These are phyloP conservation scores for Holcopasites calliopsidis DNA, from an alignment of 1,140 invertebrate genomes.

Conservation along the genomic window DNA sequence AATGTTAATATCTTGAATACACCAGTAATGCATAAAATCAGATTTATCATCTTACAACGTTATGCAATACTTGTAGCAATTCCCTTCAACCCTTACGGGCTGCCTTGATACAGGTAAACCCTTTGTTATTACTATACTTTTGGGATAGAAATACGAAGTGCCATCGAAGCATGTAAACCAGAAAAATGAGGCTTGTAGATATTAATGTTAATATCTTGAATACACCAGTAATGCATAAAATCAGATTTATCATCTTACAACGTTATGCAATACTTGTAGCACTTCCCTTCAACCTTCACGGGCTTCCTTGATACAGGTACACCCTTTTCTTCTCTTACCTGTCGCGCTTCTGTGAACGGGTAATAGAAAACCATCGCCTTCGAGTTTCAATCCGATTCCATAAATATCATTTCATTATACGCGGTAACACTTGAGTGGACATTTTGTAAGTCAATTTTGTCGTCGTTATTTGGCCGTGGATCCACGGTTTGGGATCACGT, in stretches of 20 bases:
- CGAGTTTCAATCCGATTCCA: not conserved
- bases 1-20: no score
- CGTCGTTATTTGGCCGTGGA: not conserved
- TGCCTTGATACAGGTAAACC: conserved; percentile 14
- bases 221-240: not conserved
- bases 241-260: conserved; percentile 27
- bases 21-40: not conserved
- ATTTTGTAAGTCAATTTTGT: no score
- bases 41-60: conserved; percentile 27
- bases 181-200: no score
- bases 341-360: not conserved
- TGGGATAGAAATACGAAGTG: no score
- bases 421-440: no score
- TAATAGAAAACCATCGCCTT: conserved; percentile 1
- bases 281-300: conserved; percentile 17
- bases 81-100: conserved; percentile 11
- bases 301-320: conserved; percentile 20
- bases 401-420: not conserved
- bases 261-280: conserved; percentile 34
- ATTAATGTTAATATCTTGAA: no score
- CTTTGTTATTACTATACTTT: no score
- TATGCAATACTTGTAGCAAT: conserved; percentile 38
- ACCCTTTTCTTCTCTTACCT: not conserved
- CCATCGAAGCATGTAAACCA: no score
- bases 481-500: conserved; percentile 15